Evolutionary conservation across 2,113 vertebrate species (phyloP), one percentile per base, ranked within the genome.

Genomic region (Columba livia): DNA sequence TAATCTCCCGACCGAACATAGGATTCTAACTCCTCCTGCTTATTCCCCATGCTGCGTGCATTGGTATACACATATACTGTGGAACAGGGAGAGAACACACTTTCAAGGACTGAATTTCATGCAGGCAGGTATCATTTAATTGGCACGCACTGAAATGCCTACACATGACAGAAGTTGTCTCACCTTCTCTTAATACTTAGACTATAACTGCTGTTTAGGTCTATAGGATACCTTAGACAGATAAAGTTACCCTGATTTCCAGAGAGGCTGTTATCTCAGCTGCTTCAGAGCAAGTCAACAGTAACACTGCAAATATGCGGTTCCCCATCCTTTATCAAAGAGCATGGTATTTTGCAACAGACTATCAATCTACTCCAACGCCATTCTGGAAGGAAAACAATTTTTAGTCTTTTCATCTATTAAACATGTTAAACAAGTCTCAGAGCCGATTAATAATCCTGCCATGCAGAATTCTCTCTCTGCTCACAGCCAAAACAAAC

Each of bases 401-500:
- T 5, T 66, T 85, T 93, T 73, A 77, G 54, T 23, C 25, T 47
- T 83, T 93, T 80, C 71, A 92, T 85, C 51, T 83, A 54, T 66
- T 83, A 85, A 91, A 89, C 18, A 95, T 26, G 34, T 75, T 89
- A 42, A 91, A 91, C 54, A 79, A 94, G 50, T 77, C 90, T 93
- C 71, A 54, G 67, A 91, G 58, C n/a, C 93, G 75, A 91, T 94
- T 90, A 96, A 94, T 73, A 85, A 90, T 85, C 79, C 62, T 77
- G 53, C 62, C 67, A 83, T 71, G 83, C 31, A 85, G 82, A 88
- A 78, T 77, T 57, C 72, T 62, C 83, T 28, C 56, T 74, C 48
- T 83, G 36, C 51, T 93, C 54, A 66, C 51, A 88, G 96, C 88
- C 96, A 95, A 96, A 95, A 80, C 50, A 96, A 95, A 90, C 82